phyloP scores from a whole-genome alignment of 2,888 invertebrate species.

The Rotaria macrura region DNA sequence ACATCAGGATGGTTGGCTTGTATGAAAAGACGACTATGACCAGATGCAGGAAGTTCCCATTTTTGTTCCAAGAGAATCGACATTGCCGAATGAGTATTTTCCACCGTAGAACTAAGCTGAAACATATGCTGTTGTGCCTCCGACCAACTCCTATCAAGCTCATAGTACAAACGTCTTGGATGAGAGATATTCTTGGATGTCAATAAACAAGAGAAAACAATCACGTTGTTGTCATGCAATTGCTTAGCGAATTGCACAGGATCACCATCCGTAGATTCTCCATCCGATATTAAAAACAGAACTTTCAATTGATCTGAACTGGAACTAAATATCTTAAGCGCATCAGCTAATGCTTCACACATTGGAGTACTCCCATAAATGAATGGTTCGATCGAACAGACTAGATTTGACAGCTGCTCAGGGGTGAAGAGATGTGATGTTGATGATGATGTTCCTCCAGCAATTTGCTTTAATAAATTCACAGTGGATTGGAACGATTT shows the following conservation, averaged over 20 bases:
- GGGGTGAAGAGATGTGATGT: background rate
- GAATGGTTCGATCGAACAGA: background rate
- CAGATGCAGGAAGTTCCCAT: background rate
- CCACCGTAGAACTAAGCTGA: background rate
- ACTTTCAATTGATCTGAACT: background rate
- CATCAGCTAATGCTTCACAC: background rate
- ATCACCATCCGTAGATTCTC: background rate
- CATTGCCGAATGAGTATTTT: background rate
- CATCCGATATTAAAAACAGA: conserved; percentile 6
- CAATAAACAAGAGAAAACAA: conserved; percentile 3
- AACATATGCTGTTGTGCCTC: background rate
- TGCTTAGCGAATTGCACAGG: background rate
- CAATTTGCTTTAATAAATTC: background rate
- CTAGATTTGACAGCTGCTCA: background rate
- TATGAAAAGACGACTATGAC: background rate
- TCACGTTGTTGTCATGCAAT: background rate
- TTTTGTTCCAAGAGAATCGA: background rate
- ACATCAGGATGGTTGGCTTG: conserved; percentile 19
- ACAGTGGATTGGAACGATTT: background rate
- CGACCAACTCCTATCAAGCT: background rate
- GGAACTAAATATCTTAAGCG: background rate
- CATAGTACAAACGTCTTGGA: background rate
- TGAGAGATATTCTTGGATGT: background rate
- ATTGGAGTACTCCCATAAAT: conserved; percentile 4
- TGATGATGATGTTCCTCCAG: background rate